A percentile compares a stretch with the other conserved stretches of the same genome.
These are phyloP conservation scores for Lacanobia wlatinum DNA, from an alignment of 2,888 invertebrate species.

Conservation along the genomic window DNA sequence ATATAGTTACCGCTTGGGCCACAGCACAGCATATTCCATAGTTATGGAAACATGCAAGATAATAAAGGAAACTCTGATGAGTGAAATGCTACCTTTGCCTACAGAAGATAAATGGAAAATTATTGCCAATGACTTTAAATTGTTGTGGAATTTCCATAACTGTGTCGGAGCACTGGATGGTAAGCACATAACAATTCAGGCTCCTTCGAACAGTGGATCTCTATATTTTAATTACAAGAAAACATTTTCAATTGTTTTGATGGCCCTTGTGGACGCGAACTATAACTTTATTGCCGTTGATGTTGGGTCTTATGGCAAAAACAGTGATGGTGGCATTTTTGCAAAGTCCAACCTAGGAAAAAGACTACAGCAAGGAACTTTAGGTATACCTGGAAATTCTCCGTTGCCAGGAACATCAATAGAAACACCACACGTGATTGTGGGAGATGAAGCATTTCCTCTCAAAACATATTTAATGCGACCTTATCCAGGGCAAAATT, in stretches of 20 bases:
- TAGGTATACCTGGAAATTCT: conserved; percentile 28
- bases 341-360: conserved; percentile 34
- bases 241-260: conserved; percentile 56
- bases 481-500: conserved; percentile 39
- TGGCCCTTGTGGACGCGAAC: conserved; percentile 54
- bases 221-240: conserved; percentile 56
- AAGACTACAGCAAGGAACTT: conserved; percentile 22
- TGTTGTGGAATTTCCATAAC: conserved; percentile 31
- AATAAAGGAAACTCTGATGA: conserved; percentile 44
- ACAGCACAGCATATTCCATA: conserved; percentile 57
- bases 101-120: conserved; percentile 41
- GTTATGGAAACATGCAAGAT: conserved; percentile 54
- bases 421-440: conserved; percentile 24
- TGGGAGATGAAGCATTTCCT: conserved; percentile 53
- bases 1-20: conserved; percentile 55
- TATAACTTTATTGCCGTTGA: conserved; percentile 57
- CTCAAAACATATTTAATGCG: conserved; percentile 46
- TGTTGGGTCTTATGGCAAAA: conserved; percentile 42
- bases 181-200: conserved; percentile 32
- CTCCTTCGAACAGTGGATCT: conserved; percentile 35
- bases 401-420: conserved; percentile 37
- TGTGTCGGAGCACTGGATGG: conserved; percentile 29
- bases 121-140: conserved; percentile 37
- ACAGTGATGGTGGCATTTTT: conserved; percentile 31
- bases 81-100: conserved; percentile 40